Evolutionary conservation across 2,797 vertebrate genomes (phyloP), one percentile per base, ranked within the genome.

Genomic region (Lepilemur ruficaudatus): DNA sequence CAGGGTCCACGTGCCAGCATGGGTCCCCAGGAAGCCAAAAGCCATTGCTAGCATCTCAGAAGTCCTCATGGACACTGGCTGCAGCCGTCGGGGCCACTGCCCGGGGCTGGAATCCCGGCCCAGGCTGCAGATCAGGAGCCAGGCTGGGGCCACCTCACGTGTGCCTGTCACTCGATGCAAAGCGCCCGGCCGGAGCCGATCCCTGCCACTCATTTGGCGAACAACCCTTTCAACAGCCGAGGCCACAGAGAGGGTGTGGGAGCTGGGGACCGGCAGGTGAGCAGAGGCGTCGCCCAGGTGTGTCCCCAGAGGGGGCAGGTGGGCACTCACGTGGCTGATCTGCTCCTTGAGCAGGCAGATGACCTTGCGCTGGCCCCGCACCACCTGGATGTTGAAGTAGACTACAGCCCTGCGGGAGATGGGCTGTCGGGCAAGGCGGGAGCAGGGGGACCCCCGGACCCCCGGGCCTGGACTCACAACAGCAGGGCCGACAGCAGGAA

Each of bases 361-460:
- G 97, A 99, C 98, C 98, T 98, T 99, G 95, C 98, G 98, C 90
- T 99, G 99, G 65, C 99, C 99, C 48, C 99, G 99, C 30, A 99
- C 98, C 98, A 99, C 99, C 98, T 99, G 99, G 96, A 99, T 99
- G 97, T 99, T 99, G 98, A 99, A 99, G 98, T 99, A 99, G 98
- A 99, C 99, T 67, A 99, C 95, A 0, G 99, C 99, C 97, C 99
- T 99, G 98, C 0, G 0, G 73, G 78, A 76, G 46, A 61, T 0
- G 0, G 9, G n/a, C 0, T 4, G 43, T 88, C 30, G 13, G 32
- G 5, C 9, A 13, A 28, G 50, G 4, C 12, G 52, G 0, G 4
- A 30, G 6, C 15, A 7, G 41, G 3, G 38, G 38, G 13, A 38
- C 38, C 5, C 8, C 52, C 22, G 55, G 20, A 55, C 7, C 32